Percentiles rank a stretch among this genome's conserved stretches.
phyloP scores from a whole-genome alignment of 2,113 vertebrate species.

The Tachuris rubrigastra region DNA sequence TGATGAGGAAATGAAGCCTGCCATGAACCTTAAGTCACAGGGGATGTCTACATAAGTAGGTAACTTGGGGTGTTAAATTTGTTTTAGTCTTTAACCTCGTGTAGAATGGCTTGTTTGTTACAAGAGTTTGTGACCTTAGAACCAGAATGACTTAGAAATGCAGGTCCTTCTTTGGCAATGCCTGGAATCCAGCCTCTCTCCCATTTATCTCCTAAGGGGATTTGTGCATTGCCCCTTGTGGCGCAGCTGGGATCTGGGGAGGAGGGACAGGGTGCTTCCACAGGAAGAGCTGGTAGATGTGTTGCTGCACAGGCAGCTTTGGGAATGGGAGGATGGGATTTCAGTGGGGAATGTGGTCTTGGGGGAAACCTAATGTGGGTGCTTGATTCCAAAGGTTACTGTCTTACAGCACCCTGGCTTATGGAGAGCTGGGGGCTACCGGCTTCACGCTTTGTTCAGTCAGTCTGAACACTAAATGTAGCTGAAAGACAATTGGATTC shows the following conservation, averaged over 20 bases:
- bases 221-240: not conserved
- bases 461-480: not conserved
- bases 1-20: not conserved
- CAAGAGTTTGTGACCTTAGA: not conserved
- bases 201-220: not conserved
- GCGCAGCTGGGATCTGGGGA: rapidly evolving
- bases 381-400: not conserved
- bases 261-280: too few relatives aligned
- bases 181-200: not conserved
- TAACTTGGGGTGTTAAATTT: not conserved
- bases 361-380: rapidly evolving
- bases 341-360: not conserved
- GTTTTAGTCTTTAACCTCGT: not conserved
- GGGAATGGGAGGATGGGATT: not conserved
- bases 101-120: not conserved
- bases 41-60: not conserved
- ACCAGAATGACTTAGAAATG: not conserved
- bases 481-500: not conserved
- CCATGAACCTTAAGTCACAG: not conserved
- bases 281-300: not conserved
- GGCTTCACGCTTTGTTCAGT: not conserved
- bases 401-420: not conserved
- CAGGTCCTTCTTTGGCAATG: not conserved
- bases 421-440: not conserved
- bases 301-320: not conserved